Conservation (phyloP, 2,113 vertebrate species). For the Sphaerodactylus townsendi region DNA sequence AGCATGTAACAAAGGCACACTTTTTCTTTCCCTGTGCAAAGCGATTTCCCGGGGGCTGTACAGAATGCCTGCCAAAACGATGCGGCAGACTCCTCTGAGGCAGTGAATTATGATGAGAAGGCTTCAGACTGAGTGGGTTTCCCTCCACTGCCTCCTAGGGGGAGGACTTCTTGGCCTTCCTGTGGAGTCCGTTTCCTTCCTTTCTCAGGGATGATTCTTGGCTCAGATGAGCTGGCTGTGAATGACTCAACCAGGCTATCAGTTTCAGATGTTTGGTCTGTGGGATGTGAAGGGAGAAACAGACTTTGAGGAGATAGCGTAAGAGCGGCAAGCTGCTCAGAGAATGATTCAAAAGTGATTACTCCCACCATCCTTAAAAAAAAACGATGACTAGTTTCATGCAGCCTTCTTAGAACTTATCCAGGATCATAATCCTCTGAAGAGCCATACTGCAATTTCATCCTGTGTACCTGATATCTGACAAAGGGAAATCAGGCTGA, state of each 20-base stretch:
- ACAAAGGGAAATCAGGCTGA: neutral
- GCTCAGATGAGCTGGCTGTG: neutral
- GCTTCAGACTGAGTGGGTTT: accelerated
- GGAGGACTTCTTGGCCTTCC: neutral
- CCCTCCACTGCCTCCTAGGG: neutral
- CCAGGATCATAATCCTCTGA: neutral
- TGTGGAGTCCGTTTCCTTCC: neutral
- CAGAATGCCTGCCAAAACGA: neutral
- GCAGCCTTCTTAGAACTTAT: neutral
- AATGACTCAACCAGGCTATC: neutral
- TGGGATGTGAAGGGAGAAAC: neutral
- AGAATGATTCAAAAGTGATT: neutral
- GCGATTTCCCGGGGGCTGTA: neutral
- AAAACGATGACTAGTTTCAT: neutral
- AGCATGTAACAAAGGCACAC: neutral
- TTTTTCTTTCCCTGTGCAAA: neutral
- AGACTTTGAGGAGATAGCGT: neutral
- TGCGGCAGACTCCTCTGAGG: accelerated
- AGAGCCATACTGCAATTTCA: neutral
- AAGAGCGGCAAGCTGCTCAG: constrained; percentile 11
- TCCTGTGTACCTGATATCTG: neutral
- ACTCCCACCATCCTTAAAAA: neutral
- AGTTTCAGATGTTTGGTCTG: constrained; percentile 9
- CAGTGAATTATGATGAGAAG: neutral
- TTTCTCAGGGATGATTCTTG: neutral